Base-by-base conservation (phyloP, 2,888 invertebrate genomes). In the Pemphredon lugubris region DNA sequence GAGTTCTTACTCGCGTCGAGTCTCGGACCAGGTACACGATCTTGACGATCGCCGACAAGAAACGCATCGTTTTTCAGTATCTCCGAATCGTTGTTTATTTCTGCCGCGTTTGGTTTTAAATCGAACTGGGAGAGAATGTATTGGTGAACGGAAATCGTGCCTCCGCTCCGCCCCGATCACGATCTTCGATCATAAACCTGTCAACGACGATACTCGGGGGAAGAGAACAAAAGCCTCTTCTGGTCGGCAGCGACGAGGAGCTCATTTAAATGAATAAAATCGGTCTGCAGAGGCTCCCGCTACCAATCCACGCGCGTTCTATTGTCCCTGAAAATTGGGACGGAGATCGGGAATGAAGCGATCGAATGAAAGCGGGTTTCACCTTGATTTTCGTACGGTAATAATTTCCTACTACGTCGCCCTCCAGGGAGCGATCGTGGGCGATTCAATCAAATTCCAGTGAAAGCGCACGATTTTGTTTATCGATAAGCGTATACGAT, bases 401-500 rank as follows among this genome's bases (percentile, higher is more conserved):
- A 73, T 73, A 77, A 76, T 70, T 77, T 76, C 73, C 65, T 68
- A 26, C 51, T 57, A 20, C 18, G 23, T 37, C 18, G 44, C 68
- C 64, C 47, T 40, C 45, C 14, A 63, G 50, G n/a, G 55, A 34
- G 26, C 13, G 60, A 66, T 68, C 60, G 30, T 48, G 50, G 39
- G 47, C 67, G 59, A 70, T 67, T 67, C 69, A 61, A 72, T 79
- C 71, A 72, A 71, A 69, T 59, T 59, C 21, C 45, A 47, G 71
- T 71, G 76, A 78, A 73, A 75, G 73, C 71, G 71, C 61, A 57
- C 60, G 71, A 72, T 51, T 45, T 57, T 45, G 53, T 70, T 72
- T 77, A 68, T 75, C 73, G 67, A 75, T 64, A 37, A 42, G 47
- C 57, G 11, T 23, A 13, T 14, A 45, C 34, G 11, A 32, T 2